Conservation (phyloP, 1,140 invertebrate species). For the Scaptomyza graminum region DNA sequence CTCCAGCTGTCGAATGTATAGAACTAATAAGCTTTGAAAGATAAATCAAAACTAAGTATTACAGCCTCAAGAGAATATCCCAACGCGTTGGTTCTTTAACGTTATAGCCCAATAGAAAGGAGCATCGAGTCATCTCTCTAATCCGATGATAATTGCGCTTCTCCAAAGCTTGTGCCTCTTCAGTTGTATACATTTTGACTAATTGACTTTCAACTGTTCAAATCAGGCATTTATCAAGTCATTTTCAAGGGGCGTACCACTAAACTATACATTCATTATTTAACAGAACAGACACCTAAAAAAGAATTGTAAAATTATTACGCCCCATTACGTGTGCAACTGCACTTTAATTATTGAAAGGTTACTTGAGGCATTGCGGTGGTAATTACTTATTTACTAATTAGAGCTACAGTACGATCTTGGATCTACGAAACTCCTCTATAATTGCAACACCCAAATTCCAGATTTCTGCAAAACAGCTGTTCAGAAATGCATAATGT, state of each 20-base stretch:
- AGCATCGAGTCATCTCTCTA: conserved; percentile 61
- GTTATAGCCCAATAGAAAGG: conserved; percentile 65
- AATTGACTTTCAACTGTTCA: conserved; percentile 53
- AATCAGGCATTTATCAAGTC: conserved; percentile 62
- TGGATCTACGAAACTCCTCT: too few species aligned
- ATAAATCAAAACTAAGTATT: neutral
- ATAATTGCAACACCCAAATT: too few species aligned
- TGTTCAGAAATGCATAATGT: too few species aligned
- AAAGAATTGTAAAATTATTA: conserved; percentile 19
- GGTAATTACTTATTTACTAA: conserved; percentile 1
- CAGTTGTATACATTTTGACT: conserved; percentile 57
- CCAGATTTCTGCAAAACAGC: too few species aligned
- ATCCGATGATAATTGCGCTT: conserved; percentile 63
- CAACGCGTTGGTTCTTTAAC: conserved; percentile 48
- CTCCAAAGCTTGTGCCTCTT: conserved; percentile 40
- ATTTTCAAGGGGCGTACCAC: conserved; percentile 40
- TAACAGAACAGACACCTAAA: conserved; percentile 21
- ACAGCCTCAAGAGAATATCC: conserved; percentile 53
- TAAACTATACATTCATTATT: conserved; percentile 46
- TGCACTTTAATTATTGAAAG: conserved; percentile 65
- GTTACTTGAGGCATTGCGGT: conserved; percentile 1
- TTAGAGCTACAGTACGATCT: too few species aligned
- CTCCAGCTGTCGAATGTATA: conserved; percentile 46
- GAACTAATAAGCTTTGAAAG: neutral
- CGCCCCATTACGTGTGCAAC: conserved; percentile 65